Conservation (phyloP, 2,797 vertebrate species). For the Nyctibius grandis region DNA sequence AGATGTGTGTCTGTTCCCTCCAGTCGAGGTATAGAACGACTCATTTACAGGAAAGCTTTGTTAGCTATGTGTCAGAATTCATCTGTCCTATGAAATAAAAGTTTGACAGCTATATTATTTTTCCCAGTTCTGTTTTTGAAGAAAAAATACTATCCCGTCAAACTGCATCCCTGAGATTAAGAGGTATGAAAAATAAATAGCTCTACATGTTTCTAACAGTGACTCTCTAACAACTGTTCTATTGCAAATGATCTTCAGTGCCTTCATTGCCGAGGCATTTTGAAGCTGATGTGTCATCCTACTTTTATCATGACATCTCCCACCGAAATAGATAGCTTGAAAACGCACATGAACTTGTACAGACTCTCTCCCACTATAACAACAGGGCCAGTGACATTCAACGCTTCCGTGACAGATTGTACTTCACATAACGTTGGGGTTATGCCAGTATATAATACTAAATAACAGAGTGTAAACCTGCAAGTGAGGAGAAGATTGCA, state of each 20-base stretch:
- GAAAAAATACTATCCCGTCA: slow-evolving; percentile 23
- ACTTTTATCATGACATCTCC: neutral
- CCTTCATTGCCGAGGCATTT: neutral
- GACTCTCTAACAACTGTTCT: neutral
- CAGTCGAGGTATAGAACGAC: fast-evolving
- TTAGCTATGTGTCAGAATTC: neutral
- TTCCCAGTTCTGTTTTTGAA: neutral
- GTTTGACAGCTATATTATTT: slow-evolving; percentile 13
- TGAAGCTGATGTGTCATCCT: neutral
- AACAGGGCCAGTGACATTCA: neutral
- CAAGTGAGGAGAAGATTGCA: neutral
- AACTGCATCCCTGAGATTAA: neutral
- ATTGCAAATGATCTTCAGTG: neutral
- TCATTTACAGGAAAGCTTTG: neutral
- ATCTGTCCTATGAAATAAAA: neutral
- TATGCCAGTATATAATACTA: neutral
- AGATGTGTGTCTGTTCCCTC: neutral
- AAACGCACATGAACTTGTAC: neutral
- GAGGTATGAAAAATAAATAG: slow-evolving; percentile 15
- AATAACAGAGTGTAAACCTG: neutral
- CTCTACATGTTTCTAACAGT: neutral
- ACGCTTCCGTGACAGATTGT: fast-evolving
- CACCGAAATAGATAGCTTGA: neutral
- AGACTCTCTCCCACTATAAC: neutral
- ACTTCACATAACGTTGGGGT: fast-evolving